phyloP scores from a whole-genome alignment of 92 coral and sea anemone species.

The Palythoa heliodiscus region DNA sequence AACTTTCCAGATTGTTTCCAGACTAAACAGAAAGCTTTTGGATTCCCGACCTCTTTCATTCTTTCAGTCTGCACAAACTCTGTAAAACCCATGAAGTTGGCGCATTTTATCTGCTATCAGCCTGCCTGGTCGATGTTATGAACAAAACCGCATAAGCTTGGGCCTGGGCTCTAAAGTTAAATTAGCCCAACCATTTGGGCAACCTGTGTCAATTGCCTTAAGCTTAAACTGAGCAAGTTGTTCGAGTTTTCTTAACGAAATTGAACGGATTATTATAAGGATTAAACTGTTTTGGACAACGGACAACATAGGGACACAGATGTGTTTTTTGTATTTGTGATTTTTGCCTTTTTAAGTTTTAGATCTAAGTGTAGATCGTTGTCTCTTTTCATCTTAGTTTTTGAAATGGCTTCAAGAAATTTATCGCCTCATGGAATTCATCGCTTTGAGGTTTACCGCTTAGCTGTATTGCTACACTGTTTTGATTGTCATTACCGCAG shows the following conservation, averaged over 20 bases:
- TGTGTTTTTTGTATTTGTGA: neutral
- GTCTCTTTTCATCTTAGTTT: neutral
- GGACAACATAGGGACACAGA: neutral
- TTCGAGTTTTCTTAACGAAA: neutral
- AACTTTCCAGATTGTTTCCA: no score
- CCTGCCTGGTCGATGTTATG: no score
- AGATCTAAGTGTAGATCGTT: neutral
- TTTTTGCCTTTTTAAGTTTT: neutral
- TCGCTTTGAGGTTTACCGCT: neutral
- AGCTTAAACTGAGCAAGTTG: conserved; percentile 1
- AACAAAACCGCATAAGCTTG: neutral
- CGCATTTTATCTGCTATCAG: no score
- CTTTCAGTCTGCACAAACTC: no score
- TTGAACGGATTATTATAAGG: neutral
- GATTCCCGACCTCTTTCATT: no score
- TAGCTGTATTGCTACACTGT: neutral
- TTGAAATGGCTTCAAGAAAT: neutral
- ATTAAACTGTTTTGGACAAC: neutral
- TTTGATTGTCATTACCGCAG: neutral
- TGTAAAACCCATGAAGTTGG: no score
- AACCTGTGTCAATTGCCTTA: neutral
- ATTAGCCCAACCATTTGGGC: neutral
- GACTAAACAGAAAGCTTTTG: no score
- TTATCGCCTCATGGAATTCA: neutral
- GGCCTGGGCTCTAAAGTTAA: neutral